Percentiles rank a stretch among this genome's conserved stretches.
These are phyloP conservation scores for Drepana arcuata DNA, from an alignment of 1,140 invertebrate genomes.

Conservation along the genomic window DNA sequence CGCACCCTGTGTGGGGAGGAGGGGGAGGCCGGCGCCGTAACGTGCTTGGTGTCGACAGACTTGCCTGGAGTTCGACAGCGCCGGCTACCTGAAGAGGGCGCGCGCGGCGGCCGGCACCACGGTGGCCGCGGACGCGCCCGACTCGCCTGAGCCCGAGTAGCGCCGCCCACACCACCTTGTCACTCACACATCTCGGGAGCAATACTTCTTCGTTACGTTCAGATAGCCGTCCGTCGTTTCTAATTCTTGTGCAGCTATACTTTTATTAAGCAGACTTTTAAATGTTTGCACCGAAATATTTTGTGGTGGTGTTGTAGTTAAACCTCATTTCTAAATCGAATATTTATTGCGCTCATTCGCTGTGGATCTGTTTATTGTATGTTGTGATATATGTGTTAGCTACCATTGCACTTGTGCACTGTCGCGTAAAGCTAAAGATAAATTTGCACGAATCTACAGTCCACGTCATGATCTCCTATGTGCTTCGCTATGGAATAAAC, in stretches of 20 bases:
- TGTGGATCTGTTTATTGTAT: constrained; percentile 28
- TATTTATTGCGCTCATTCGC: constrained; percentile 20
- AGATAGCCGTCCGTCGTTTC: constrained; percentile 25
- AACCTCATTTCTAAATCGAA: constrained; percentile 26
- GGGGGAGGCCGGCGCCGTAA: not conserved
- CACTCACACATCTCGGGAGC: constrained; percentile 5
- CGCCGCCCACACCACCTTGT: constrained; percentile 7
- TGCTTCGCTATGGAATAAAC: too few relatives aligned
- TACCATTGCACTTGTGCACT: too few relatives aligned
- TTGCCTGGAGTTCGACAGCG: constrained; percentile 69
- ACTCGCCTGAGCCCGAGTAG: constrained; percentile 64
- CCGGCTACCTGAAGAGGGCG: constrained; percentile 55
- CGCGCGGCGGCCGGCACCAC: constrained; percentile 44
- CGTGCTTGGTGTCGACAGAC: constrained; percentile 38
- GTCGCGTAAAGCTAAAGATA: too few relatives aligned
- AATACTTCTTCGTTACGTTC: constrained; percentile 3
- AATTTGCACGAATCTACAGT: constrained; percentile 11
- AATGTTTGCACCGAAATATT: constrained; percentile 66
- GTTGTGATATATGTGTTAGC: constrained; percentile 26
- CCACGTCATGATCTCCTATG: constrained; percentile 19
- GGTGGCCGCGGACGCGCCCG: constrained; percentile 36
- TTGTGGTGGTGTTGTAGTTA: constrained; percentile 30
- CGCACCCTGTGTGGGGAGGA: not conserved
- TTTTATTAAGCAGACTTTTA: constrained; percentile 41
- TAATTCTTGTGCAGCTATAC: constrained; percentile 12